These are phyloP conservation scores for Rhopilema esculentum DNA, from an alignment of 30 jellyfish, hydroid and myxozoan genomes.

Conservation along the genomic window DNA sequence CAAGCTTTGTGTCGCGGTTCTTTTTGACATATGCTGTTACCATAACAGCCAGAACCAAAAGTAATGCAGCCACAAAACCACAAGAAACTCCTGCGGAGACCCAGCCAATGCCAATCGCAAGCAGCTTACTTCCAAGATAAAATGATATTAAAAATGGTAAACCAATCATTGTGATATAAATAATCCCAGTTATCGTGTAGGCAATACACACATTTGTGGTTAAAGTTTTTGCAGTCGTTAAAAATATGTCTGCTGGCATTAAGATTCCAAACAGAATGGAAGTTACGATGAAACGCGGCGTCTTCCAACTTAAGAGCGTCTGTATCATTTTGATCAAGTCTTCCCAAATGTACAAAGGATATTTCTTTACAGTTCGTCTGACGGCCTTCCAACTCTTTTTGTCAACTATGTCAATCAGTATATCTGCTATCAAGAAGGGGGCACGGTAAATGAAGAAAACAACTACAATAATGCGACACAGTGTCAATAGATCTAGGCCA, in stretches of 20 bases:
- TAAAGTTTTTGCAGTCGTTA: slow-evolving; percentile 69
- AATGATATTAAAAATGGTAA: slow-evolving; percentile 74
- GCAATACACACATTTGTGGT: slow-evolving; percentile 31
- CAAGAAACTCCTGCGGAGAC: slow-evolving; percentile 47
- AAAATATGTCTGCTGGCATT: slow-evolving; percentile 95
- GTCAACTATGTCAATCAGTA: slow-evolving; percentile 76
- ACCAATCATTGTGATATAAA: slow-evolving; percentile 66
- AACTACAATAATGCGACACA: slow-evolving; percentile 73
- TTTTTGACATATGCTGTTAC: slow-evolving; percentile 61
- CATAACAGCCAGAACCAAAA: slow-evolving; percentile 65
- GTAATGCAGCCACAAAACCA: slow-evolving; percentile 57
- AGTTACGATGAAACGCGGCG: slow-evolving; percentile 91
- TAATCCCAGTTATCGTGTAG: slow-evolving; percentile 37
- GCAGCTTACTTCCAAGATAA: slow-evolving; percentile 70
- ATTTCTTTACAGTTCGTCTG: slow-evolving; percentile 66
- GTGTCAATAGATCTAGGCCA: slow-evolving; percentile 74
- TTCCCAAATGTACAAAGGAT: slow-evolving; percentile 67
- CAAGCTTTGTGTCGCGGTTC: slow-evolving; percentile 19
- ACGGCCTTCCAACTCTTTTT: slow-evolving; percentile 93
- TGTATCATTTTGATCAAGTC: slow-evolving; percentile 51
- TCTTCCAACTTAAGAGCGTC: slow-evolving; percentile 87
- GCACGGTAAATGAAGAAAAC: slow-evolving; percentile 89
- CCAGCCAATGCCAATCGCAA: slow-evolving; percentile 81
- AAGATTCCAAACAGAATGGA: slow-evolving; percentile 78
- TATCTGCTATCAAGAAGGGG: slow-evolving; percentile 80